These are phyloP conservation scores for Leptopilina drosophilae DNA, from an alignment of 2,888 invertebrate species.

Conservation along the genomic window DNA sequence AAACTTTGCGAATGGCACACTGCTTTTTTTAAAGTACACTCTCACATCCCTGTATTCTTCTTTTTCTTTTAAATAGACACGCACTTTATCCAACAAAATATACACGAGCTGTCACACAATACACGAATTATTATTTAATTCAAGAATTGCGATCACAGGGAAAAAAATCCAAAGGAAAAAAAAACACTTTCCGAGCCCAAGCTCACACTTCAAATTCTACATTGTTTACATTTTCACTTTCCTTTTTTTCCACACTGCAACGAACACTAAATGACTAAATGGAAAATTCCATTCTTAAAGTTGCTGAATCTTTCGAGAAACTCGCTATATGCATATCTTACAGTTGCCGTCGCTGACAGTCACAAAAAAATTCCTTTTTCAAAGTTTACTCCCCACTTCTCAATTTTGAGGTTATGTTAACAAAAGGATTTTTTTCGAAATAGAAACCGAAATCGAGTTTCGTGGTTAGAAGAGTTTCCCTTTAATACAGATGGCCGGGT, in stretches of 20 bases:
- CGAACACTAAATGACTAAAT: constrained; percentile 21
- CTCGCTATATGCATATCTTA: constrained; percentile 31
- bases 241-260: neutral
- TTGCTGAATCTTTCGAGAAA: neutral
- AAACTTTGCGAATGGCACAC: constrained; percentile 10
- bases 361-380: neutral
- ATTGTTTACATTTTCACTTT: constrained; percentile 52
- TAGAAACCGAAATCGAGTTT: constrained; percentile 38
- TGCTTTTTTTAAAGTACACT: neutral
- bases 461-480: constrained; percentile 56
- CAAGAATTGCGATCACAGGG: too few species aligned
- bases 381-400: neutral
- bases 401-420: neutral
- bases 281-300: constrained; percentile 38
- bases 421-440: neutral
- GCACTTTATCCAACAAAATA: constrained; percentile 38
- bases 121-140: too few species aligned
- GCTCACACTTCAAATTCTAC: constrained; percentile 41
- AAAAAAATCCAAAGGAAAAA: neutral
- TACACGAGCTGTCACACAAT: constrained; percentile 44
- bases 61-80: constrained; percentile 40
- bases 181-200: constrained; percentile 43
- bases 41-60: constrained; percentile 44
- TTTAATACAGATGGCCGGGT: constrained; percentile 56
- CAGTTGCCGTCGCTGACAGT: constrained; percentile 16